Base-by-base conservation (phyloP, 1,140 invertebrate genomes). In the Eupristina koningsbergeri region DNA sequence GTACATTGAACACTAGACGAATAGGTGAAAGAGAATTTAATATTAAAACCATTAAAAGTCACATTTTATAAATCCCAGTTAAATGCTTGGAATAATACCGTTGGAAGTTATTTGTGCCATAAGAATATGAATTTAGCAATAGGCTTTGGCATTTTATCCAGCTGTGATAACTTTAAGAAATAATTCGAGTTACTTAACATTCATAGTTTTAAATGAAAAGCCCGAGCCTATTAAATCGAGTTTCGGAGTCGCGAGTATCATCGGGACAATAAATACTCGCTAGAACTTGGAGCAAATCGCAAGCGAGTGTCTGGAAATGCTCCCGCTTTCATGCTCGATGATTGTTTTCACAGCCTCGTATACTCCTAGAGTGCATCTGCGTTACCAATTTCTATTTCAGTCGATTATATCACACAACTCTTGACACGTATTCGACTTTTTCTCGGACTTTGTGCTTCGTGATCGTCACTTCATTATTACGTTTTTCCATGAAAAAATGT, bases 311-410 rank as follows among this genome's bases (percentile, higher is more conserved):
- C 80, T 81, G 81, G 73, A 82, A 67, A 76, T 73, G 29, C 22
- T 76, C 73, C 76, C 39, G 41, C 58, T 76, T 67, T 76, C 73
- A 53, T 50, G 13, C n/a, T 36, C 80, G 36, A 34, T 74, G 69
- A 81, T 63, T 74, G 34, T 75, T 64, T 75, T 74, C 36, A 50
- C 79, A 39, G 45, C 78, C n/a, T n/a, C n/a, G n/a, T n/a, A n/a
- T n/a, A n/a, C n/a, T 69, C 41, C 69, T 67, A 47, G 39, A 19
- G 47, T 26, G 29, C 47, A n/a, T 41, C 53, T 77, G 50, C 31
- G 67, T 41, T 78, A 63, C 75, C 67, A 67, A 81, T 61, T 75
- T 81, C 81, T 82, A 82, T 82, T 82, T 82, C 53, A 7, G 81
- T 82, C 41, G 81, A 82, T 82, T 67, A n/a, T 76, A 76, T 82